Percentiles rank a stretch among this genome's conserved stretches.
Conservation (phyloP, 2,888 invertebrate species). For the Nebria salina region DNA sequence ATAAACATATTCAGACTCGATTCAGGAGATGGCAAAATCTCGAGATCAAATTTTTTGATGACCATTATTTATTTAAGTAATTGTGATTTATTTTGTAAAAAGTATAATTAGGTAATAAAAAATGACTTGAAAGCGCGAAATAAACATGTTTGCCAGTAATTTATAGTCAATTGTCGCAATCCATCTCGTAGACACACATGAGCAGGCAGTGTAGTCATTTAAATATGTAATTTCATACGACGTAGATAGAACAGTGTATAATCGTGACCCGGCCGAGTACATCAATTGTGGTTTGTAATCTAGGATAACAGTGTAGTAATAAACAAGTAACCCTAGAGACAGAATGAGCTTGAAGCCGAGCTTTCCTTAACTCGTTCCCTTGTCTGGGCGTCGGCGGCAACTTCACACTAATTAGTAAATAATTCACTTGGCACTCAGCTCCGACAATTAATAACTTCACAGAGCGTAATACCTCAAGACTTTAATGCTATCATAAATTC, state of each 20-base stretch:
- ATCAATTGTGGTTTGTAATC: constrained; percentile 43
- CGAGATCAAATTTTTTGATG: too few relatives aligned
- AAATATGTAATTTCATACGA: neutral
- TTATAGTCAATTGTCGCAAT: too few relatives aligned
- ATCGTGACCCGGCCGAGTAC: neutral
- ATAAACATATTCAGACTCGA: too few relatives aligned
- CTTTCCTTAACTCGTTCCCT: constrained; percentile 26
- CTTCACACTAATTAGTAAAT: constrained; percentile 64
- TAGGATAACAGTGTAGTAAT: constrained; percentile 37
- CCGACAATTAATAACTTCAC: constrained; percentile 63
- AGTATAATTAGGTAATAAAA: too few relatives aligned
- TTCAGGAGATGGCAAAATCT: too few relatives aligned
- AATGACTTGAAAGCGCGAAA: too few relatives aligned
- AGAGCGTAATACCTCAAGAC: constrained; percentile 44
- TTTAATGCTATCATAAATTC: constrained; percentile 47
- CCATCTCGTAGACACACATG: too few relatives aligned
- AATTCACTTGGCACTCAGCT: constrained; percentile 64
- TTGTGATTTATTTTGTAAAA: too few relatives aligned
- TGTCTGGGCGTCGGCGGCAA: constrained; percentile 31
- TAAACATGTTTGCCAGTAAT: too few relatives aligned
- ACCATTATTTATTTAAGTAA: too few relatives aligned
- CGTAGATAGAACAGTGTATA: neutral
- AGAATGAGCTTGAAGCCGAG: neutral
- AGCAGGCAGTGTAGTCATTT: too few relatives aligned
- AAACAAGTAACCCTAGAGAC: constrained; percentile 12